phyloP scores from a whole-genome alignment of 2,797 vertebrate species.

The Muraenolepis orangiensis region DNA sequence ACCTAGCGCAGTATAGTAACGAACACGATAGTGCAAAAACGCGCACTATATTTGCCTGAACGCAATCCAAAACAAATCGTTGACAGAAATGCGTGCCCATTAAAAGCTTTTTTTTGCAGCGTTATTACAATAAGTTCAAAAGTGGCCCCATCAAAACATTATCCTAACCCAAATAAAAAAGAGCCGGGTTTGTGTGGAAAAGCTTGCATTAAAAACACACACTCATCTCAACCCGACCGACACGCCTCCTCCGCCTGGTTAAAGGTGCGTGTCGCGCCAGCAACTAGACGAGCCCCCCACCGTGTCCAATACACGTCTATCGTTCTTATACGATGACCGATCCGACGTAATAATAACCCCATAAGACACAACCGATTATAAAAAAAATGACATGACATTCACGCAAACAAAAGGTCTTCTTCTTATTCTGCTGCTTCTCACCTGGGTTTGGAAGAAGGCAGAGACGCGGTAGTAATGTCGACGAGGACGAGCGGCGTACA shows the following conservation, averaged over 20 bases:
- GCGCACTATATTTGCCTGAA: not conserved
- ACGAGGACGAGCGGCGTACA: no score
- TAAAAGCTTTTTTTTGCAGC: not conserved
- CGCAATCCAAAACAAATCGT: not conserved
- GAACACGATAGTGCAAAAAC: not conserved
- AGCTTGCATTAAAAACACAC: slow-evolving; percentile 16
- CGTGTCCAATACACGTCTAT: slow-evolving; percentile 47
- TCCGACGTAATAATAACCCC: no score
- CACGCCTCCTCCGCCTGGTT: slow-evolving; percentile 49
- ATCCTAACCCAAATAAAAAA: not conserved
- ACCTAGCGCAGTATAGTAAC: not conserved
- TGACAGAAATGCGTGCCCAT: not conserved
- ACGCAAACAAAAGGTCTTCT: no score
- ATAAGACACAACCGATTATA: no score
- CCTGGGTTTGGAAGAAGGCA: no score
- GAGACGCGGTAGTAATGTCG: no score
- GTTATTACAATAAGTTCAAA: not conserved
- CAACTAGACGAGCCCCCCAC: slow-evolving; percentile 49
- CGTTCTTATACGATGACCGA: slow-evolving; percentile 41
- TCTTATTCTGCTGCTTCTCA: no score
- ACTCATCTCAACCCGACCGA: no score
- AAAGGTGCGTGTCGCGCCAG: slow-evolving; percentile 38
- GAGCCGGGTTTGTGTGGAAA: not conserved
- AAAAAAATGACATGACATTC: no score
- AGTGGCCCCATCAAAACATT: not conserved